Evolutionary conservation across 2,888 invertebrate species (phyloP).

Genomic region (Orthonevra nobilis): DNA sequence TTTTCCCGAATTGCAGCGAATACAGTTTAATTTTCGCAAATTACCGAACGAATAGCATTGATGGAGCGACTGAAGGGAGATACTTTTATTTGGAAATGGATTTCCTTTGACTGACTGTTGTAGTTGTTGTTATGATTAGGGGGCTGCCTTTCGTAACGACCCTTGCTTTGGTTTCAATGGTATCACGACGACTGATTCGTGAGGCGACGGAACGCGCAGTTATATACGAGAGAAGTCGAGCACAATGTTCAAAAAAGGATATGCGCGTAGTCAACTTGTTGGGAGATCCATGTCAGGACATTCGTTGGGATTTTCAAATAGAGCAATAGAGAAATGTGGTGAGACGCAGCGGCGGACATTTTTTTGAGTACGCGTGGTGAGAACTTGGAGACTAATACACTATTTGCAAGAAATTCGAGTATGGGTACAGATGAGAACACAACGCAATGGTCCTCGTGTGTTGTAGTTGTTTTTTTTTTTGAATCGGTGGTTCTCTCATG

Average conservation of each 20-base stretch:
- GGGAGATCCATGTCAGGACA: conserved; percentile 56
- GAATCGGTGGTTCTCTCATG: conserved; percentile 41
- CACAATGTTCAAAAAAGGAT: conserved; percentile 49
- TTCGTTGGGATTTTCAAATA: no score
- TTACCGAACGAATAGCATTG: conserved; percentile 40
- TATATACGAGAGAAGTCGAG: conserved; percentile 63
- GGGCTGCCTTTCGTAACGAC: conserved; percentile 49
- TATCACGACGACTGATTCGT: conserved; percentile 68
- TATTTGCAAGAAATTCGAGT: conserved; percentile 23
- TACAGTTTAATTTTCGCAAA: conserved; percentile 30
- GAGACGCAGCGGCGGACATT: conserved; percentile 27
- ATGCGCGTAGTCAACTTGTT: conserved; percentile 69
- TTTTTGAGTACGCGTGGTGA: conserved; percentile 68
- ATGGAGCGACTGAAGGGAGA: conserved; percentile 18
- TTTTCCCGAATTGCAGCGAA: conserved; percentile 36
- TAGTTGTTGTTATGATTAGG: conserved; percentile 62
- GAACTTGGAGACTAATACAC: conserved; percentile 48
- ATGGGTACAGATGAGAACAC: conserved; percentile 42
- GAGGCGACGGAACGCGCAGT: conserved; percentile 65
- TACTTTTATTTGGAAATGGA: conserved; percentile 34
- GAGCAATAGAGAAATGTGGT: conserved; percentile 15
- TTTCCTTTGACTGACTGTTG: conserved; percentile 55
- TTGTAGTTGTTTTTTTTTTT: conserved; percentile 17
- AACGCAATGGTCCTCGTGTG: conserved; percentile 11
- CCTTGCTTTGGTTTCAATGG: conserved; percentile 66